phyloP scores from a whole-genome alignment of 2,888 invertebrate genomes.

The Chalcosyrphus nemorum region DNA sequence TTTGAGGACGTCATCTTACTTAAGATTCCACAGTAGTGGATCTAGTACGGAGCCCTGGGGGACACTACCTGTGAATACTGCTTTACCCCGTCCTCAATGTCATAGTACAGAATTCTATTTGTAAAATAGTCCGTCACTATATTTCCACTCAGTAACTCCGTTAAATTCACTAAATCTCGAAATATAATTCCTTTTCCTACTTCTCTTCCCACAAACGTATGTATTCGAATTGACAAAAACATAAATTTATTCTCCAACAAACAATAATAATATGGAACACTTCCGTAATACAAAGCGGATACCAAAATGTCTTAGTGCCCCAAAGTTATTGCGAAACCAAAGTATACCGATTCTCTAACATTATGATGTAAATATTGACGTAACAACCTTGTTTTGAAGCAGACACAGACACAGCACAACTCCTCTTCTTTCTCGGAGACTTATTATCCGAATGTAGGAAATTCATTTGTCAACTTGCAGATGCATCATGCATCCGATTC shows the following conservation, averaged over 20 bases:
- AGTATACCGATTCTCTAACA: background rate
- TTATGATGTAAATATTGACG: constrained; percentile 43
- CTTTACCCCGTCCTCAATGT: too few relatives aligned
- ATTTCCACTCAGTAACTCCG: too few relatives aligned
- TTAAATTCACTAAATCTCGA: too few relatives aligned
- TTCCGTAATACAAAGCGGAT: constrained; percentile 30
- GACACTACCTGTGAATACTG: too few relatives aligned
- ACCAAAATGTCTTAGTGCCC: background rate
- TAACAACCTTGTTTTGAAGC: constrained; percentile 21
- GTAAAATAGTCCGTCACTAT: too few relatives aligned
- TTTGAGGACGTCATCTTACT: too few relatives aligned
- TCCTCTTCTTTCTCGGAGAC: background rate
- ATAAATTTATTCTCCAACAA: background rate
- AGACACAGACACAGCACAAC: background rate
- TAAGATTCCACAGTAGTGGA: too few relatives aligned
- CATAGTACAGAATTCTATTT: too few relatives aligned
- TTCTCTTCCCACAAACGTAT: too few relatives aligned
- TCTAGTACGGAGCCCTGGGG: too few relatives aligned
- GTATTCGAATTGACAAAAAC: too few relatives aligned
- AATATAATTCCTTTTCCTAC: too few relatives aligned
- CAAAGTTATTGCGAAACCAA: constrained; percentile 16
- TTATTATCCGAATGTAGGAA: constrained; percentile 10
- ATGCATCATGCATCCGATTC: constrained; percentile 35
- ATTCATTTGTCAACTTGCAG: constrained; percentile 49
- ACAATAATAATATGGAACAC: constrained; percentile 7